These are phyloP conservation scores for Drosophila kuntzei DNA, from an alignment of 2,888 invertebrate genomes.

Conservation along the genomic window DNA sequence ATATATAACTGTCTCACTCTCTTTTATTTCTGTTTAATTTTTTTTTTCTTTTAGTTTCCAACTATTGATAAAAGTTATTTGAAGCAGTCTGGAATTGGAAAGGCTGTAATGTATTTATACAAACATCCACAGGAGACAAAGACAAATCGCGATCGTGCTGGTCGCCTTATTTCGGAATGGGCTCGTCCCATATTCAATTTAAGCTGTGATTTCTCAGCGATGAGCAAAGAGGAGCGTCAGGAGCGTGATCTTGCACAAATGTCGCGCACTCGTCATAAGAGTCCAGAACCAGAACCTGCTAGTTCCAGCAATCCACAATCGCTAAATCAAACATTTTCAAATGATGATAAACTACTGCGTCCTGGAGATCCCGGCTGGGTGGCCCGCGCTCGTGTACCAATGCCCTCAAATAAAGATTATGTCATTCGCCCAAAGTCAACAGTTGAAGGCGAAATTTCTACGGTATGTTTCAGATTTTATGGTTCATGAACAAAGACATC, in stretches of 20 bases:
- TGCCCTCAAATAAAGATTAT: slow-evolving; percentile 98
- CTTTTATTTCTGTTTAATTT: background rate
- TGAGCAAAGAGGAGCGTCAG: slow-evolving; percentile 96
- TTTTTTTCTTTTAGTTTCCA: slow-evolving; percentile 89
- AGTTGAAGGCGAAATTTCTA: slow-evolving; percentile 93
- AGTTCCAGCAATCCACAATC: slow-evolving; percentile 85
- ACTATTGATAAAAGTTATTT: slow-evolving; percentile 94
- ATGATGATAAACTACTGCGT: slow-evolving; percentile 89
- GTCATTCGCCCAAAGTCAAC: slow-evolving; percentile 97
- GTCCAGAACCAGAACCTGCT: slow-evolving; percentile 86
- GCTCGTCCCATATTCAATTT: slow-evolving; percentile 98
- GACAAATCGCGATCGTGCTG: slow-evolving; percentile 95
- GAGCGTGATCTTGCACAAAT: slow-evolving; percentile 96
- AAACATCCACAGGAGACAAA: slow-evolving; percentile 99
- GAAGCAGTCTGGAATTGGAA: slow-evolving; percentile 98
- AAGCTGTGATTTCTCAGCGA: slow-evolving; percentile 95
- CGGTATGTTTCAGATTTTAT: slow-evolving; percentile 86
- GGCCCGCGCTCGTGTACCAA: slow-evolving; percentile 96
- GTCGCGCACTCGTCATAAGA: slow-evolving; percentile 86
- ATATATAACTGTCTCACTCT: background rate
- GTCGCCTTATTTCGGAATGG: slow-evolving; percentile 98
- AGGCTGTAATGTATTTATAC: slow-evolving; percentile 99
- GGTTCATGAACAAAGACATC: background rate
- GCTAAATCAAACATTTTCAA: slow-evolving; percentile 88
- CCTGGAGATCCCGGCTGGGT: slow-evolving; percentile 99